Evolutionary conservation across 2,113 vertebrate species (phyloP), one percentile per base, ranked within the genome.

Genomic region (Atractosteus spatula): DNA sequence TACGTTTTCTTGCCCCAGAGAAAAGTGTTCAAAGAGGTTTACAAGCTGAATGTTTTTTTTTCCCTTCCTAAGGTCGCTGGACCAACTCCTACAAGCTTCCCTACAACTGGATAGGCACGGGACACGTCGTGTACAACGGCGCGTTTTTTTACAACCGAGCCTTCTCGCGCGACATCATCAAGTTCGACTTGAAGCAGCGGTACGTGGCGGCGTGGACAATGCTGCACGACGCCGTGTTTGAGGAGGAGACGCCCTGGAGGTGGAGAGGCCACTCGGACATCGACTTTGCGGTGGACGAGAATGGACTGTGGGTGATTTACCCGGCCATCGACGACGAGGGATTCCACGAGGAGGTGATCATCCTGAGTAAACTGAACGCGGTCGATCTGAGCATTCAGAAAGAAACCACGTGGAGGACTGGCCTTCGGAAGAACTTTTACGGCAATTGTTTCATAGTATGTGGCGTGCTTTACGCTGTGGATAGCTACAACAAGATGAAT

Each of bases 41-140:
- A 13, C 57, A 59, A 16, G n/a, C 47, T 51, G 3, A 29, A 14
- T 59, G 14, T 13, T 59, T 11, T 10, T 10, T 29, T 57, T 43
- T 3, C 74, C 12, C 79, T 71, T 62, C 63, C 10, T 0, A 81
- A 99, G 97, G 96, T 68, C 96, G 95, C 74, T 95, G 94, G 87
- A 98, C 95, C 82, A 99, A 96, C 75, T 96, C 96, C 41, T 98
- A 97, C 90, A 99, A 99, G 86, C 94, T 99, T 54, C 96, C 97
- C 0, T 99, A 99, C 81, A 96, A 93, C 88, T 99, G 97, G 97
- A 96, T 96, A 0, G 97, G 97, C 72, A 99, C 97, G 0, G 96
- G 97, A 3, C 97, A 99, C 0, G 96, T 95, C 14, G 94, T 99
- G 68, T 98, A 96, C 67, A 84, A 91, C 0, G 96, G 97, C 0